Conservation (phyloP, 2,797 vertebrate genomes). For the Gastrophryne carolinensis region DNA sequence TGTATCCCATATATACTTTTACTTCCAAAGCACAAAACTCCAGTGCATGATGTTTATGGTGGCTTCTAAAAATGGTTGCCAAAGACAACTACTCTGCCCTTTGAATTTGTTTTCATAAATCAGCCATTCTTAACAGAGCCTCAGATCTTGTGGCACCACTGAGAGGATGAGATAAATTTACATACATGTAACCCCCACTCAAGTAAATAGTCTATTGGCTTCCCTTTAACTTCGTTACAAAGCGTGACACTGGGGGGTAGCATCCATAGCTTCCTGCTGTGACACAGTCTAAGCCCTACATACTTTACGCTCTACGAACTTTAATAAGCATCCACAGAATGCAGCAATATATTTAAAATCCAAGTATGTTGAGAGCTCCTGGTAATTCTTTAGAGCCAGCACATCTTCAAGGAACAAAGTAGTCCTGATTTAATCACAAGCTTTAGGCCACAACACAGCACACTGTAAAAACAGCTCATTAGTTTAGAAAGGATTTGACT, state of each 20-base stretch:
- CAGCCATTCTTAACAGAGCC: neutral
- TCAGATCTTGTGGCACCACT: neutral
- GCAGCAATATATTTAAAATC: neutral
- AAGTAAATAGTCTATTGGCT: neutral
- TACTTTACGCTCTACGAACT: neutral
- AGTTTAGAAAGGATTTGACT: conserved; percentile 8
- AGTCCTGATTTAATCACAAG: neutral
- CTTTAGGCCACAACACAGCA: conserved; percentile 21
- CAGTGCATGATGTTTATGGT: no score
- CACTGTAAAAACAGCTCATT: conserved; percentile 2
- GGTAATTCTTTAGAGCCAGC: neutral
- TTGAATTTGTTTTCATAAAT: no score
- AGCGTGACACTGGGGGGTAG: conserved; percentile 1
- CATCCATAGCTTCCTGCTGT: neutral
- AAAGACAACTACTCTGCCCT: neutral
- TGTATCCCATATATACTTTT: no score
- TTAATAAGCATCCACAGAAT: neutral
- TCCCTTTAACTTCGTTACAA: conserved; percentile 10
- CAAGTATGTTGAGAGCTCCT: neutral
- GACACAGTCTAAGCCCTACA: conserved; percentile 2
- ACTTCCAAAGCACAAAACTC: no score
- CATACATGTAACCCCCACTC: conserved; percentile 5
- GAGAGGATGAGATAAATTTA: conserved; percentile 8
- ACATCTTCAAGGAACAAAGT: neutral
- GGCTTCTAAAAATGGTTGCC: no score